Evolutionary conservation across 2,888 invertebrate genomes (phyloP).

Genomic region (Scaptomyza reducta): DNA sequence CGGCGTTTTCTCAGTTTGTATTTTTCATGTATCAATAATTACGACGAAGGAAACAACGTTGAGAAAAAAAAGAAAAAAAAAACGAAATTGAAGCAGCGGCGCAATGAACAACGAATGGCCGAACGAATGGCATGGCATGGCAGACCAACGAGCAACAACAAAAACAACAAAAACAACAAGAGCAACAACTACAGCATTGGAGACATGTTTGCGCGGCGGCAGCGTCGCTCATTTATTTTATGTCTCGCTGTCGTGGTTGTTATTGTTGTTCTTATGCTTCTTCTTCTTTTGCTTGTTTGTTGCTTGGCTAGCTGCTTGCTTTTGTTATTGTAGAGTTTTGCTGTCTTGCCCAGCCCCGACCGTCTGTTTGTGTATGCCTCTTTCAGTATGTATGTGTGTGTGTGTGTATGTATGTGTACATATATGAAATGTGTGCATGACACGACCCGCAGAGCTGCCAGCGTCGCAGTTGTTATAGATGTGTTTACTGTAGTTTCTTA

Average conservation of each 20-base stretch:
- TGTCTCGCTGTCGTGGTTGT: conserved; percentile 63
- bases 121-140: conserved; percentile 30
- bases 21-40: conserved; percentile 71
- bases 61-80: conserved; percentile 27
- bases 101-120: conserved; percentile 60
- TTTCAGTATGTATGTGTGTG: background rate
- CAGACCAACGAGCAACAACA: conserved; percentile 34
- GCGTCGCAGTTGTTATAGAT: conserved; percentile 41
- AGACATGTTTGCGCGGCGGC: conserved; percentile 72
- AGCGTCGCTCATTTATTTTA: conserved; percentile 77
- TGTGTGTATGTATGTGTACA: conserved; percentile 15
- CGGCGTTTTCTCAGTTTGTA: conserved; percentile 46
- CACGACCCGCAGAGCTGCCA: conserved; percentile 66
- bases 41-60: conserved; percentile 58
- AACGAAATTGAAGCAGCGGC: conserved; percentile 61
- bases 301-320: conserved; percentile 53
- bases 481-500: conserved; percentile 26
- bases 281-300: conserved; percentile 35
- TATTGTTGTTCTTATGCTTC: conserved; percentile 27
- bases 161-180: conserved; percentile 25
- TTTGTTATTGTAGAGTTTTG: conserved; percentile 45
- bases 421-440: conserved; percentile 66
- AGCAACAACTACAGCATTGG: conserved; percentile 54
- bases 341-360: conserved; percentile 46
- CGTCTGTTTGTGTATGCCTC: conserved; percentile 22